Percentiles rank a stretch among this genome's conserved stretches.
Evolutionary conservation across 1,140 invertebrate species (phyloP).

Genomic region (Plectus sambesii): DNA sequence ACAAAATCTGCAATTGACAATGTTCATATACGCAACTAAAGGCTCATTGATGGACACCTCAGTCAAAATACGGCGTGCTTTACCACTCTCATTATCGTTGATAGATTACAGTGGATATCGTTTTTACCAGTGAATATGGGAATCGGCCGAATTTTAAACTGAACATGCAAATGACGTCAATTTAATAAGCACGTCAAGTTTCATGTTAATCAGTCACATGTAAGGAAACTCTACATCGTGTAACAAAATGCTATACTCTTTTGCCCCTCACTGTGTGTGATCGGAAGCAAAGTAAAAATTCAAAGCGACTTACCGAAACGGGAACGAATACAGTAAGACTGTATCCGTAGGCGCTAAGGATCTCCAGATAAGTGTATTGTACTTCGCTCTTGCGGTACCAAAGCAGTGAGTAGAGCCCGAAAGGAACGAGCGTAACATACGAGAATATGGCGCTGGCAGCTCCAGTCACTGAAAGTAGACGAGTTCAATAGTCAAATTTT

Average conservation of each 20-base stretch:
- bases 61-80: too few species aligned
- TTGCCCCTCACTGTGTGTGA: conserved; percentile 6
- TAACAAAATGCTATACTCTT: too few species aligned
- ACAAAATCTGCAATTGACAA: conserved; percentile 56
- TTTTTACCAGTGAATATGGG: too few species aligned
- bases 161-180: too few species aligned
- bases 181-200: too few species aligned
- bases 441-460: conserved; percentile 75
- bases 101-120: too few species aligned
- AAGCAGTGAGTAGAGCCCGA: conserved; percentile 66
- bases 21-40: conserved; percentile 7
- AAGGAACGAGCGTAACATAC: conserved; percentile 74
- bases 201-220: too few species aligned
- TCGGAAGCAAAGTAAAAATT: too few species aligned
- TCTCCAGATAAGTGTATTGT: conserved; percentile 59
- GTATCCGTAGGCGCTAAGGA: conserved; percentile 88
- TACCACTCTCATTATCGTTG: too few species aligned
- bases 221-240: conserved; percentile 19
- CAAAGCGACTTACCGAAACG: conserved; percentile 61
- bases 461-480: conserved; percentile 58
- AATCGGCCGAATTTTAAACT: too few species aligned
- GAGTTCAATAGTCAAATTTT: too few species aligned
- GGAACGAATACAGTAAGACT: conserved; percentile 84
- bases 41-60: conserved; percentile 14
- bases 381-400: conserved; percentile 64